A percentile compares a stretch with the other conserved stretches of the same genome.
phyloP scores from a whole-genome alignment of 2,888 invertebrate genomes.

The Apoda limacodes region DNA sequence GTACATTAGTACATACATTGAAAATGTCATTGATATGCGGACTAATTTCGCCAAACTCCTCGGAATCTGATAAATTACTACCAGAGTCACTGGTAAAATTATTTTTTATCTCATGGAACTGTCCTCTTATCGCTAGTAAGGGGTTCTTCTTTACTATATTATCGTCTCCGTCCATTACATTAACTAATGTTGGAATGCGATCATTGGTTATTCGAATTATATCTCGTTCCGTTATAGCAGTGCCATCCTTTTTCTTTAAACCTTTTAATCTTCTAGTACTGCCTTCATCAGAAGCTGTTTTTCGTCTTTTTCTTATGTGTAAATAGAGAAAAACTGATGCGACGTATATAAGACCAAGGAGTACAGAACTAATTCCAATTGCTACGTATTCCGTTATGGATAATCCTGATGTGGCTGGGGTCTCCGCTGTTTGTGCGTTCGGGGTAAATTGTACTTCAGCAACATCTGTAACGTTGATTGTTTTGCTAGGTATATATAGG shows the following conservation, averaged over 20 bases:
- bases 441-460: constrained; percentile 83
- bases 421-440: constrained; percentile 70
- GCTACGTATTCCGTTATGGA: constrained; percentile 84
- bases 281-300: constrained; percentile 55
- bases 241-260: constrained; percentile 51
- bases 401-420: constrained; percentile 71
- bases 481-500: no score
- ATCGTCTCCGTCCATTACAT: constrained; percentile 70
- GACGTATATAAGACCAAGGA: constrained; percentile 89
- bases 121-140: constrained; percentile 69
- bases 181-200: constrained; percentile 42
- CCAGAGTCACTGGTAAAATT: constrained; percentile 62
- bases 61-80: constrained; percentile 75
- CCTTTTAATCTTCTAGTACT: constrained; percentile 45
- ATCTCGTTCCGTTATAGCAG: constrained; percentile 51
- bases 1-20: constrained; percentile 36
- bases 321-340: constrained; percentile 87
- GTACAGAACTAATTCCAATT: constrained; percentile 83
- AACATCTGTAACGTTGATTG: constrained; percentile 76
- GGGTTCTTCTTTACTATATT: constrained; percentile 86
- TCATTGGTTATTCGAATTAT: constrained; percentile 58
- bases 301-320: constrained; percentile 77
- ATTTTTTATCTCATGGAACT: constrained; percentile 66
- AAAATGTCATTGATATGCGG: constrained; percentile 39
- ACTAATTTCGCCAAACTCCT: constrained; percentile 62